phyloP scores from a whole-genome alignment of 2,888 invertebrate genomes.

The Pterostichus madidus region DNA sequence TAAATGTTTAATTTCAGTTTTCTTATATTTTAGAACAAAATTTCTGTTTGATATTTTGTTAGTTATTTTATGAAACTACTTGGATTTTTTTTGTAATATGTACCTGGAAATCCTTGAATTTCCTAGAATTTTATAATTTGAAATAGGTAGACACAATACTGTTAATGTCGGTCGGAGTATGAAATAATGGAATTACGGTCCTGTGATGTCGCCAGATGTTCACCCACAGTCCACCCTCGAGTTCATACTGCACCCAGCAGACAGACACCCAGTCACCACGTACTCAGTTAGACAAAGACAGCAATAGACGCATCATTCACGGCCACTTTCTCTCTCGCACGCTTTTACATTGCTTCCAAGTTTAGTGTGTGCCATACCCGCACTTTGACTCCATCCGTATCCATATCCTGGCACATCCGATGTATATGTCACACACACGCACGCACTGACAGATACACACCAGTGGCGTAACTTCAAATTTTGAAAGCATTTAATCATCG shows the following conservation, averaged over 20 bases:
- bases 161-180: too few species aligned
- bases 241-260: conserved; percentile 26
- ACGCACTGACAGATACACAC: not conserved
- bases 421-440: not conserved
- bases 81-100: too few species aligned
- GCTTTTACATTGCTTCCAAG: not conserved
- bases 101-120: too few species aligned
- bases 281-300: conserved; percentile 14
- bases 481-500: too few species aligned
- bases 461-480: not conserved
- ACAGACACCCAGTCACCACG: conserved; percentile 12
- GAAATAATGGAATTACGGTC: conserved; percentile 25
- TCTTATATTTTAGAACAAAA: too few species aligned
- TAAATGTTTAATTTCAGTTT: too few species aligned
- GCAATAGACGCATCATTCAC: not conserved
- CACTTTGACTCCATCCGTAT: too few species aligned
- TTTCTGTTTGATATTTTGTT: too few species aligned
- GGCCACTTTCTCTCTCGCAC: not conserved
- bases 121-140: too few species aligned
- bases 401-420: not conserved
- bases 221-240: conserved; percentile 40
- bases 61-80: too few species aligned
- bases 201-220: conserved; percentile 28
- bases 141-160: too few species aligned
- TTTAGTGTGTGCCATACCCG: not conserved